These are phyloP conservation scores for Cyprinella venusta DNA, from an alignment of 2,797 vertebrate genomes.

Conservation along the genomic window DNA sequence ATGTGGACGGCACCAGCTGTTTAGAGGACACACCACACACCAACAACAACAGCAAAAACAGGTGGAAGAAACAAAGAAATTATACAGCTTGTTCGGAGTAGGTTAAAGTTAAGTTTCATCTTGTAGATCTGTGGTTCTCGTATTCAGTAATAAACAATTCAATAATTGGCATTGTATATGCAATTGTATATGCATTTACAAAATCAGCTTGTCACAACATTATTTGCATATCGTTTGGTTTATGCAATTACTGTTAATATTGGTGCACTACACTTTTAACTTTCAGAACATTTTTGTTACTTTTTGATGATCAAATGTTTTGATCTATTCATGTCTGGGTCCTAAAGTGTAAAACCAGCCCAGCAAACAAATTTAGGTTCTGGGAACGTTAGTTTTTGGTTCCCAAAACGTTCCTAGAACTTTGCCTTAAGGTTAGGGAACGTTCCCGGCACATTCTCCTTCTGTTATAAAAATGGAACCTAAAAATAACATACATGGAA, in stretches of 20 bases:
- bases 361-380: too few species aligned
- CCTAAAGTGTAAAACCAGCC: neutral
- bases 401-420: too few species aligned
- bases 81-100: neutral
- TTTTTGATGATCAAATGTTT: neutral
- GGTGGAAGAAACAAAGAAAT: neutral
- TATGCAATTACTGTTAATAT: neutral
- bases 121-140: neutral
- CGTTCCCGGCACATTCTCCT: too few species aligned
- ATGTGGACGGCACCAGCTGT: constrained; percentile 37
- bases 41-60: neutral
- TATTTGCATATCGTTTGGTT: neutral
- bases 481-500: too few species aligned
- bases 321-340: neutral
- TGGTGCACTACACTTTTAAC: neutral
- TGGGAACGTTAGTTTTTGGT: too few species aligned
- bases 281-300: neutral
- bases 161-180: neutral
- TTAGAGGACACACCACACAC: constrained; percentile 18
- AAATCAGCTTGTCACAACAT: neutral
- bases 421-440: too few species aligned
- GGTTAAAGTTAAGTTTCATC: neutral
- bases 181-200: neutral
- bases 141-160: neutral
- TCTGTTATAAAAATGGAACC: too few species aligned